Base-by-base conservation (phyloP, 2,888 invertebrate species). In the Tipula confusa region DNA sequence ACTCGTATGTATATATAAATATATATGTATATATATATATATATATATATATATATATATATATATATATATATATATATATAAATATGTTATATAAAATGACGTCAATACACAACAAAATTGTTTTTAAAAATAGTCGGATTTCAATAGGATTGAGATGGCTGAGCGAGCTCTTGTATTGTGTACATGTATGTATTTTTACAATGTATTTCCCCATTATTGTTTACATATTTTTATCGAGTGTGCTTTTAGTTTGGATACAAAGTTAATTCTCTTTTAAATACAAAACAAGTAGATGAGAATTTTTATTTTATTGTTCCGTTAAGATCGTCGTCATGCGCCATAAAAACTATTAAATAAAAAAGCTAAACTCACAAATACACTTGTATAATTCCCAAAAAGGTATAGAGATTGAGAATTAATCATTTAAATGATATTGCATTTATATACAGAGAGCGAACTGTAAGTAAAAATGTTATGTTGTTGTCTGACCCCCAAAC, bases 311-410 rank as follows among this genome's bases (percentile, higher is more conserved):
- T 64, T 64, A n/a, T 64, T 64, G 24, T 64, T 64, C 64, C 64
- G 64, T 64, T 64, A 64, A 64, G 64, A 64, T 64, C 64, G 24
- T 64, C 64, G 64, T 64, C 64, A 64, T 64, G 64, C 64, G 64
- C 64, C 9, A 24, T 64, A 24, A 64, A n/a, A 64, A 11, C 24
- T 24, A 64, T 64, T n/a, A 43, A 31, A n/a, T n/a, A 7, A 43
- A 5, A 43, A 43, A 43, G 5, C n/a, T 3, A 11, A 9, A 33
- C 64, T 15, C 43, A 43, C 43, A 43, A 43, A 24, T 64, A 64
- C 24, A 64, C 9, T 24, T 64, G 1, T 9, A 24, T n/a, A n/a
- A n/a, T n/a, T n/a, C 64, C 2, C 2, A 24, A 64, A 64, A 24
- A 64, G 64, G 64, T 64, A n/a, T n/a, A 64, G 64, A 24, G 64